Percentiles rank a stretch among this genome's conserved stretches.
These are phyloP conservation scores for Notamacropus eugenii DNA, from an alignment of 2,797 vertebrate species.

Conservation along the genomic window DNA sequence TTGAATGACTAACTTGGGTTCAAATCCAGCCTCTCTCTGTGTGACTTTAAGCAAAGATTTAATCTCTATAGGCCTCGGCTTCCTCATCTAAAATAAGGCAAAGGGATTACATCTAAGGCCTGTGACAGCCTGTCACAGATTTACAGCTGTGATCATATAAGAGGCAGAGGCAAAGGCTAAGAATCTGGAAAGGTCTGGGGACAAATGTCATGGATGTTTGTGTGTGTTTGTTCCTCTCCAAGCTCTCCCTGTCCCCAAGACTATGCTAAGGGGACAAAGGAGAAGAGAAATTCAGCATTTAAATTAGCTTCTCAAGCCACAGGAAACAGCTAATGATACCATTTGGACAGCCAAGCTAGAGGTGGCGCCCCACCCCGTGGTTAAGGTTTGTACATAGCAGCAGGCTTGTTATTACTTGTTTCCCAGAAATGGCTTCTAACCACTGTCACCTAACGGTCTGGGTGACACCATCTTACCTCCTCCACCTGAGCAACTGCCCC, in stretches of 20 bases:
- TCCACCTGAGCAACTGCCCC: background rate
- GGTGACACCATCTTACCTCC: background rate
- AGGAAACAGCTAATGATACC: constrained; percentile 71
- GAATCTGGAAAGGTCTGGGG: background rate
- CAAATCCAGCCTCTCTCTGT: background rate
- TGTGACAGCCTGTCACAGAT: background rate
- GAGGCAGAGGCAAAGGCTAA: background rate
- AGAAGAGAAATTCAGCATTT: background rate
- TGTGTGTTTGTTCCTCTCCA: constrained; percentile 22
- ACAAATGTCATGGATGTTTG: constrained; percentile 13
- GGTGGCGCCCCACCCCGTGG: constrained; percentile 21
- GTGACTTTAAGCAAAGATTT: background rate
- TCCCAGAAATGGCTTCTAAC: constrained; percentile 18
- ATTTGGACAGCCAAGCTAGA: constrained; percentile 68
- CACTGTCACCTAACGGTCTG: background rate
- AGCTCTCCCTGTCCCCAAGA: constrained; percentile 22
- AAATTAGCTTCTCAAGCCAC: constrained; percentile 74
- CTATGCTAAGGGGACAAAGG: constrained; percentile 21
- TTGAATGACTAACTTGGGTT: background rate
- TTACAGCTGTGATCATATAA: background rate
- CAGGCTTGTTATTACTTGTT: background rate
- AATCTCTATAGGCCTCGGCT: background rate
- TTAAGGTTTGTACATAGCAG: constrained; percentile 33
- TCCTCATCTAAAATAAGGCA: background rate
- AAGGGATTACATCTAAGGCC: background rate